These are phyloP conservation scores for Drosophila nigrodunni DNA, from an alignment of 1,140 invertebrate species.

Conservation along the genomic window DNA sequence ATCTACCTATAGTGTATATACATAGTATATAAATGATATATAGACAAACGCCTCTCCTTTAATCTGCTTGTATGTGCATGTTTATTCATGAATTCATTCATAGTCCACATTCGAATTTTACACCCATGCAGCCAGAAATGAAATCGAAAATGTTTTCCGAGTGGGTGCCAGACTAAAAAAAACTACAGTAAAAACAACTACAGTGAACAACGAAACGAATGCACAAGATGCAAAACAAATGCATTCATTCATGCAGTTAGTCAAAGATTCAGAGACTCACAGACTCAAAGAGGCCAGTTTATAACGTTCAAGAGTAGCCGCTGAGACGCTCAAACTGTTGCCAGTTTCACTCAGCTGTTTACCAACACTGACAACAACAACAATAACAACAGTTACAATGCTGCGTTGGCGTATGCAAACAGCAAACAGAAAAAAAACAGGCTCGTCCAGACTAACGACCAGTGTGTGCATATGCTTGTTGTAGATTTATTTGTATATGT, in stretches of 20 bases:
- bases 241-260: constrained; percentile 54
- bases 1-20: constrained; percentile 7
- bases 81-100: constrained; percentile 62
- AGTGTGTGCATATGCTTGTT: constrained; percentile 17
- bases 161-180: constrained; percentile 59
- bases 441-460: constrained; percentile 39
- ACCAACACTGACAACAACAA: constrained; percentile 22
- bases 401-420: constrained; percentile 57
- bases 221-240: constrained; percentile 53
- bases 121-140: constrained; percentile 60
- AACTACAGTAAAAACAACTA: constrained; percentile 33
- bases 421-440: constrained; percentile 34
- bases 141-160: constrained; percentile 48
- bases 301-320: constrained; percentile 39
- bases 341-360: constrained; percentile 31
- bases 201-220: constrained; percentile 9
- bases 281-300: constrained; percentile 29
- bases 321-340: constrained; percentile 31
- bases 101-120: constrained; percentile 32
- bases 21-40: constrained; percentile 6
- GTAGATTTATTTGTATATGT: constrained; percentile 9
- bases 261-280: background rate
- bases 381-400: constrained; percentile 26
- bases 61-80: constrained; percentile 12
- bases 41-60: constrained; percentile 51